Evolutionary conservation across 2,888 invertebrate species (phyloP).

Genomic region (Melinaea marsaeus): DNA sequence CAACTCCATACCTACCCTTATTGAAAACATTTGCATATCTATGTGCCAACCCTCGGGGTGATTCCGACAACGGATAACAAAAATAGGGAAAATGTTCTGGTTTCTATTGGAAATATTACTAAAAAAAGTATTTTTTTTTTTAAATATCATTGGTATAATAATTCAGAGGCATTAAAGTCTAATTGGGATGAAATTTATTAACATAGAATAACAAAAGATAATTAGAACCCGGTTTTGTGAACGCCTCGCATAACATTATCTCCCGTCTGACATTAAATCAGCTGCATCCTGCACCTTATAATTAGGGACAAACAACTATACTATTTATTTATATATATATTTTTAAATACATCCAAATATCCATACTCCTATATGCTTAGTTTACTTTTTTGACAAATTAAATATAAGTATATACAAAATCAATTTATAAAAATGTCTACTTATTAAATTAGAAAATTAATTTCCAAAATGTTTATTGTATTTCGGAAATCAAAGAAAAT

Average conservation of each 20-base stretch:
- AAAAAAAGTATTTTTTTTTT: not conserved
- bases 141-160: conserved; percentile 17
- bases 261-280: conserved; percentile 35
- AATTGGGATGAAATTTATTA: conserved; percentile 66
- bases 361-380: no score
- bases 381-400: no score
- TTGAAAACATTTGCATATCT: conserved; percentile 72
- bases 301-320: conserved; percentile 21
- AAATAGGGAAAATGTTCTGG: conserved; percentile 23
- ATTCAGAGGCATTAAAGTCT: conserved; percentile 30
- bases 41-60: conserved; percentile 46
- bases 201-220: conserved; percentile 75
- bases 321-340: conserved; percentile 14
- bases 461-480: no score
- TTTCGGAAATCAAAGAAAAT: no score
- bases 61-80: conserved; percentile 28
- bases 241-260: conserved; percentile 54
- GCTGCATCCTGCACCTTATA: conserved; percentile 24
- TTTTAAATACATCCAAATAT: no score
- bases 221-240: conserved; percentile 53
- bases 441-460: no score
- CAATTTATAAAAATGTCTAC: no score
- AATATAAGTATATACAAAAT: no score
- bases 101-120: conserved; percentile 4
- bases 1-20: conserved; percentile 44